Percentiles rank a stretch among this genome's conserved stretches.
These are phyloP conservation scores for Lithophane semibrunnea DNA, from an alignment of 2,888 invertebrate genomes.

Conservation along the genomic window DNA sequence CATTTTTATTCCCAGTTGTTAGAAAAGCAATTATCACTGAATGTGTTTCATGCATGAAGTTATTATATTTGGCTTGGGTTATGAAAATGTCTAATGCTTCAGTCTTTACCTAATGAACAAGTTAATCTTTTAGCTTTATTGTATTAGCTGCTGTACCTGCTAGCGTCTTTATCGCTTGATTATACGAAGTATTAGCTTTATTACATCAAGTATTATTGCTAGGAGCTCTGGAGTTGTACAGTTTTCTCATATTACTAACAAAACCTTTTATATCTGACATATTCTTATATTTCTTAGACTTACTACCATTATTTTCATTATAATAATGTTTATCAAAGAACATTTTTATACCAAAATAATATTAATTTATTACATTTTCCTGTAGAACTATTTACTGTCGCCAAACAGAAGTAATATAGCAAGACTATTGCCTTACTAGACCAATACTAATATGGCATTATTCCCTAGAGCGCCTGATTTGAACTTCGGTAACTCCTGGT, in stretches of 20 bases:
- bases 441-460: conserved; percentile 24
- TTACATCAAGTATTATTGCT: conserved; percentile 27
- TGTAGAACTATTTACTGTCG: conserved; percentile 2
- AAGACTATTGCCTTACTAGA: conserved; percentile 17
- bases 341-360: background rate
- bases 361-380: background rate
- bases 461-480: conserved; percentile 25
- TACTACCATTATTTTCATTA: background rate
- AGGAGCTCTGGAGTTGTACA: conserved; percentile 16
- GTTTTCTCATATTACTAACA: conserved; percentile 11
- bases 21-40: background rate
- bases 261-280: background rate
- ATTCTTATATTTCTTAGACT: background rate
- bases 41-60: conserved; percentile 33
- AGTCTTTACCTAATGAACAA: conserved; percentile 21
- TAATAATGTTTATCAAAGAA: background rate
- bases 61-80: conserved; percentile 7
- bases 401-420: conserved; percentile 30
- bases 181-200: conserved; percentile 23
- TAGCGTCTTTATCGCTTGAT: conserved; percentile 27
- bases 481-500: background rate
- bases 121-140: conserved; percentile 41
- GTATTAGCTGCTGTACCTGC: conserved; percentile 23
- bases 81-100: conserved; percentile 1
- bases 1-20: background rate